A percentile compares a stretch with the other conserved stretches of the same genome.
phyloP scores from a whole-genome alignment of 2,888 invertebrate species.

The Norana najaformis region DNA sequence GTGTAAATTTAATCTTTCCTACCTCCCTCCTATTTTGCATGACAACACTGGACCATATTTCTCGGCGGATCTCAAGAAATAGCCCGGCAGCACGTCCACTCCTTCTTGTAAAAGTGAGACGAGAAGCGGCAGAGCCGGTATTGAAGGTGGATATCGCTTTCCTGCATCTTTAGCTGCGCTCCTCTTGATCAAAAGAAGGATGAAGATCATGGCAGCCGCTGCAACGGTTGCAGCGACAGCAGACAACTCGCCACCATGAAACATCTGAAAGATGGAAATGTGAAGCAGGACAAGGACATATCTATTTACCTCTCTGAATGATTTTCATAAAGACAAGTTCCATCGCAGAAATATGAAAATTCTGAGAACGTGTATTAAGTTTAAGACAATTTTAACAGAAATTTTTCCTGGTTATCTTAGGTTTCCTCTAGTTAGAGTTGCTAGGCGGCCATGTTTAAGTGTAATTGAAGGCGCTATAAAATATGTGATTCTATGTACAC shows the following conservation, averaged over 20 bases:
- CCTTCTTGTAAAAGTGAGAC: neutral
- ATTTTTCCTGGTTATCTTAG: too few species aligned
- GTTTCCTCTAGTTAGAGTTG: too few species aligned
- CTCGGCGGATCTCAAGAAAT: neutral
- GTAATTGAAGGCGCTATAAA: too few species aligned
- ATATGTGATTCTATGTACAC: too few species aligned
- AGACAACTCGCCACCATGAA: neutral
- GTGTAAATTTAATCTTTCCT: neutral
- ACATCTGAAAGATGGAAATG: too few species aligned
- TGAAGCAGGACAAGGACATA: too few species aligned
- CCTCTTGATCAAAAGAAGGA: neutral
- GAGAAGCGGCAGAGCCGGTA: neutral
- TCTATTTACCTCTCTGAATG: too few species aligned
- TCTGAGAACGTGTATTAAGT: too few species aligned
- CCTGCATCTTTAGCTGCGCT: neutral
- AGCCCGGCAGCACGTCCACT: neutral
- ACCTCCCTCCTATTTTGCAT: neutral
- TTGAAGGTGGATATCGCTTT: slow-evolving; percentile 13
- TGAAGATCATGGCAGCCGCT: neutral
- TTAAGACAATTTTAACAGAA: too few species aligned
- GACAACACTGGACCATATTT: neutral
- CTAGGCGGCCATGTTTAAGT: too few species aligned
- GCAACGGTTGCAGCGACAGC: neutral
- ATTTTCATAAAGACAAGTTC: too few species aligned
- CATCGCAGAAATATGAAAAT: too few species aligned